phyloP scores from a whole-genome alignment of 2,113 vertebrate genomes.

The Bos indicus region DNA sequence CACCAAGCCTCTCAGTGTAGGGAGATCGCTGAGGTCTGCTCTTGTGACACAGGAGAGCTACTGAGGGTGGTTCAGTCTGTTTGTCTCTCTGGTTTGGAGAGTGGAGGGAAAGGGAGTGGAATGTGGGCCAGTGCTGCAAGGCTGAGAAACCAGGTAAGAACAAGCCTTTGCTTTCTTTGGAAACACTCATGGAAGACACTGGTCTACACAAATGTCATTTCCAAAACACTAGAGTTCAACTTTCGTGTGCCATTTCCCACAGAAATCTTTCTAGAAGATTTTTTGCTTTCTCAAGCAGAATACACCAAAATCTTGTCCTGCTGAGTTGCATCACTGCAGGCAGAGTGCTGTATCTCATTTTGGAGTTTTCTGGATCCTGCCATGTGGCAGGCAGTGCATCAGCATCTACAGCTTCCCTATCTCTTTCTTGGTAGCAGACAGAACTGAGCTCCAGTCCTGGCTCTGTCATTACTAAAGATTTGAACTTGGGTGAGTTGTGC shows the following conservation, averaged over 20 bases:
- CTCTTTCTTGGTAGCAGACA: not conserved
- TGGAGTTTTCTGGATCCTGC: not conserved
- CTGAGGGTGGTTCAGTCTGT: not conserved
- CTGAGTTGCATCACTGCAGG: rapidly evolving
- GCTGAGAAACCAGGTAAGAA: not conserved
- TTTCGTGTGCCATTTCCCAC: not conserved
- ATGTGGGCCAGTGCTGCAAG: not conserved
- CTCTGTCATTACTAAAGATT: not conserved
- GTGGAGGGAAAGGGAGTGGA: not conserved
- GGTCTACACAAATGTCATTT: not conserved
- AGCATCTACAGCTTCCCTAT: not conserved
- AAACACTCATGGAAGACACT: not conserved
- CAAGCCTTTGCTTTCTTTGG: not conserved
- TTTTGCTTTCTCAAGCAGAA: not conserved
- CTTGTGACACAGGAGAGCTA: not conserved
- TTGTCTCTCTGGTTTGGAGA: not conserved
- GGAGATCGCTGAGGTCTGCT: not conserved
- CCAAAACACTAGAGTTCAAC: not conserved
- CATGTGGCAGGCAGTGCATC: not conserved
- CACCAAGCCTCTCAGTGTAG: not conserved
- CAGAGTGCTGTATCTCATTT: rapidly evolving
- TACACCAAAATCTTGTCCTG: not conserved
- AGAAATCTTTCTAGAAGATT: not conserved
- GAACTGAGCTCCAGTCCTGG: not conserved
- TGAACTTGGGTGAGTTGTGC: not conserved